Conservation (phyloP, 2,888 invertebrate species). For the Mimumesa dahlbomi region DNA sequence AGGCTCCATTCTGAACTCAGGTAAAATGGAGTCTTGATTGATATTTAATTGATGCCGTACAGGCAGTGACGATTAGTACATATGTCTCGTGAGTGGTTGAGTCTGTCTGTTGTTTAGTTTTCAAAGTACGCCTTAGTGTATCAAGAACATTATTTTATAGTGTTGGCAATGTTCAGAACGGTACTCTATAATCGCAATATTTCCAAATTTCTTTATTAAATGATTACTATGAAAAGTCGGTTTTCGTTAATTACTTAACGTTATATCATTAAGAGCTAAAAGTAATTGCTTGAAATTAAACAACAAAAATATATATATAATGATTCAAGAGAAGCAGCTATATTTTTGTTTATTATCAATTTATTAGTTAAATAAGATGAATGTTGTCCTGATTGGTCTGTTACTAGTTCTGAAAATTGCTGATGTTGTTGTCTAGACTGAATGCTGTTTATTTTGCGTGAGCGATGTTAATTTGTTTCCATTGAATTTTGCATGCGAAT, state of each 20-base stretch:
- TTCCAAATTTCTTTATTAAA: no score
- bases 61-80: slow-evolving; percentile 72
- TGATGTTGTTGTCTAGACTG: slow-evolving; percentile 17
- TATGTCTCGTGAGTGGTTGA: slow-evolving; percentile 78
- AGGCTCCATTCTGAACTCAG: slow-evolving; percentile 91
- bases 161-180: slow-evolving; percentile 53
- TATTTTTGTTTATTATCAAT: no score
- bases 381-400: not conserved
- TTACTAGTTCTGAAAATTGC: slow-evolving; percentile 45
- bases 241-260: no score
- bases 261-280: no score
- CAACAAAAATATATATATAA: no score
- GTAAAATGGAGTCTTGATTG: slow-evolving; percentile 87
- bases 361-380: not conserved
- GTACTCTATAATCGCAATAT: not conserved
- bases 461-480: slow-evolving; percentile 27
- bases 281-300: no score
- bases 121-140: slow-evolving; percentile 63
- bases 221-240: no score
- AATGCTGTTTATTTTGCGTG: slow-evolving; percentile 50
- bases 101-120: slow-evolving; percentile 73
- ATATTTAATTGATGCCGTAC: slow-evolving; percentile 72
- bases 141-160: slow-evolving; percentile 32
- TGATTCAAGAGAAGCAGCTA: no score
- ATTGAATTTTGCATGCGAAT: slow-evolving; percentile 56